Evolutionary conservation across 2,888 invertebrate species (phyloP).

Genomic region (Sarcophaga carnaria): DNA sequence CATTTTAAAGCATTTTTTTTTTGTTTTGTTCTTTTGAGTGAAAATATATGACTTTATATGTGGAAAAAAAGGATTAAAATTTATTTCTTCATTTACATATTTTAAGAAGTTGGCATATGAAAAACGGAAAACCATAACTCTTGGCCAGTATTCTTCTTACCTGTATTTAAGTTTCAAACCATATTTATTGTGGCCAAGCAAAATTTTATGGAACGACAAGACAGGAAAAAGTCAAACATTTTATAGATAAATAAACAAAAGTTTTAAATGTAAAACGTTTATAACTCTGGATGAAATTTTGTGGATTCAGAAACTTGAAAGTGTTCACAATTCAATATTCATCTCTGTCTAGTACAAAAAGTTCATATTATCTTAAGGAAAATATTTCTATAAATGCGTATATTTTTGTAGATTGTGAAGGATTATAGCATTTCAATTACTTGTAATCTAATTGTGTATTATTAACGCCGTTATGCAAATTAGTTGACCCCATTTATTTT

Average conservation of each 20-base stretch:
- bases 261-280: neutral
- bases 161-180: slow-evolving; percentile 51
- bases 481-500: neutral
- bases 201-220: slow-evolving; percentile 49
- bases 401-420: too few species aligned
- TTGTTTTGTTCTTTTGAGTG: slow-evolving; percentile 28
- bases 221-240: neutral
- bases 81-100: slow-evolving; percentile 82
- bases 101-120: slow-evolving; percentile 79
- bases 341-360: neutral
- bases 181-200: slow-evolving; percentile 57
- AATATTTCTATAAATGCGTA: neutral
- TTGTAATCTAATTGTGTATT: neutral
- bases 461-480: neutral
- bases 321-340: neutral
- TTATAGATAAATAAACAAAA: slow-evolving; percentile 7
- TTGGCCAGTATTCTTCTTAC: slow-evolving; percentile 52
- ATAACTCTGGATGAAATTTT: slow-evolving; percentile 75
- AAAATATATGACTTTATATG: slow-evolving; percentile 65
- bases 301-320: slow-evolving; percentile 71
- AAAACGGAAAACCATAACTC: slow-evolving; percentile 66
- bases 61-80: slow-evolving; percentile 77
- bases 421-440: too few species aligned
- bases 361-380: neutral
- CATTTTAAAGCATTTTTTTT: neutral